Percentiles rank a stretch among this genome's conserved stretches.
Evolutionary conservation across 2,113 vertebrate genomes (phyloP).

Genomic region (Okapia johnstoni): DNA sequence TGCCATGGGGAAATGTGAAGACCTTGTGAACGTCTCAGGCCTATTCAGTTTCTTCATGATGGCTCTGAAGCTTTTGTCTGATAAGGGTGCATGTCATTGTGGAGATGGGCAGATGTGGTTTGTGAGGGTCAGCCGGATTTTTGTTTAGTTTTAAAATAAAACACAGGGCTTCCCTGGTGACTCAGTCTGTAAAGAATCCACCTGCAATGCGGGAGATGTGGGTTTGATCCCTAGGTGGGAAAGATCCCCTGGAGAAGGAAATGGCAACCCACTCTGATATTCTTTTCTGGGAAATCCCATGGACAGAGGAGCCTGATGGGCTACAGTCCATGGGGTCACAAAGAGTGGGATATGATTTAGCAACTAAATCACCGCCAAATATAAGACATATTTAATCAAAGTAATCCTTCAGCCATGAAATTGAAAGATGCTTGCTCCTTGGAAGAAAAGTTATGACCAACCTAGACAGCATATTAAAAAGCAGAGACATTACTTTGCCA

Average conservation of each 20-base stretch:
- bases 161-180: neutral
- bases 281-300: neutral
- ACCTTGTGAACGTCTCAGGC: neutral
- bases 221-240: neutral
- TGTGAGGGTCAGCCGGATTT: neutral
- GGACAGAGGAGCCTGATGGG: neutral
- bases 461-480: neutral
- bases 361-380: neutral
- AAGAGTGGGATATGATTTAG: neutral
- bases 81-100: neutral
- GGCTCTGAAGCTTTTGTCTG: neutral
- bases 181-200: neutral
- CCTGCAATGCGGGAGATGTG: accelerated
- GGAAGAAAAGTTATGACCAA: neutral
- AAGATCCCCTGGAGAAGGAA: neutral
- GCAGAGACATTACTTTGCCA: neutral
- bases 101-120: neutral
- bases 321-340: neutral
- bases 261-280: neutral
- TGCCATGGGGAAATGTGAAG: neutral
- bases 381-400: neutral
- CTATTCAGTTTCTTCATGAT: neutral
- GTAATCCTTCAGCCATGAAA: neutral
- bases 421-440: neutral
- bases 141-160: neutral